These are phyloP conservation scores for Xanthorhoe designata DNA, from an alignment of 2,888 invertebrate genomes.

Conservation along the genomic window DNA sequence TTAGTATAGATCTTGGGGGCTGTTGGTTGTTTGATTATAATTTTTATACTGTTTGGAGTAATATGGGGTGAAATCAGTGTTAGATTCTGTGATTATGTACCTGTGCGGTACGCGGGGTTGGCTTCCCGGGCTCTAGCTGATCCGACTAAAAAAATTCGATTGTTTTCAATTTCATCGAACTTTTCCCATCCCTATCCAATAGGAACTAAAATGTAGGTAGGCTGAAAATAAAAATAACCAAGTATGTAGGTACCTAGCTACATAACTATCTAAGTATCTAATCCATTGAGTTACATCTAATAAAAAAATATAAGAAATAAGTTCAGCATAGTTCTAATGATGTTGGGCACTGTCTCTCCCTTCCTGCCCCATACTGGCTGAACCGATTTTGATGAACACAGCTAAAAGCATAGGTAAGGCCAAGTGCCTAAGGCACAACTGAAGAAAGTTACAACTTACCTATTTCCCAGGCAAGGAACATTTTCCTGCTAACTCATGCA, in stretches of 20 bases:
- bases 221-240: background rate
- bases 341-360: no score
- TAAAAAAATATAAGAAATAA: no score
- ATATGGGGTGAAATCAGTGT: conserved; percentile 68
- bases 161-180: conserved; percentile 36
- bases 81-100: conserved; percentile 82
- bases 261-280: no score
- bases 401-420: no score
- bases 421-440: no score
- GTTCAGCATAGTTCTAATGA: no score
- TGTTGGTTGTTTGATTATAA: conserved; percentile 72
- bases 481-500: background rate
- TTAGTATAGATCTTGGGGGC: conserved; percentile 67
- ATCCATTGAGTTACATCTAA: no score
- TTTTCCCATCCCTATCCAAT: conserved; percentile 17
- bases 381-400: no score
- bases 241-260: conserved; percentile 2
- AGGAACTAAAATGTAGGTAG: background rate
- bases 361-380: no score
- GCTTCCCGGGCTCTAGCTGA: conserved; percentile 69
- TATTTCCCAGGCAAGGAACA: no score
- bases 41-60: conserved; percentile 77
- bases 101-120: conserved; percentile 68
- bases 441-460: no score
- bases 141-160: conserved; percentile 68